Evolutionary conservation across 1,140 invertebrate species (phyloP), one percentile per base, ranked within the genome.

Genomic region (Linepithema humile): DNA sequence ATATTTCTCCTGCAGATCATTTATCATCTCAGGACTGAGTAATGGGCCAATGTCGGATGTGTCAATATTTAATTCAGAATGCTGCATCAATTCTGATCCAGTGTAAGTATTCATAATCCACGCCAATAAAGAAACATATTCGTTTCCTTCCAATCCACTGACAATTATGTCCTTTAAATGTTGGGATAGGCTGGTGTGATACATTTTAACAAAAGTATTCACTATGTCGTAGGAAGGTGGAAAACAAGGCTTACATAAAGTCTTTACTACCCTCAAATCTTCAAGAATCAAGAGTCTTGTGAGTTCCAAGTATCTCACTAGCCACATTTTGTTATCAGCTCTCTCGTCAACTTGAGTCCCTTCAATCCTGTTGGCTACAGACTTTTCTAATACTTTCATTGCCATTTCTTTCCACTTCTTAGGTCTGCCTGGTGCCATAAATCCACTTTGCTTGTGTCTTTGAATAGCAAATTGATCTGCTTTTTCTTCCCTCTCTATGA

Each of bases 401-500:
- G 97, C 97, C 95, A 98, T 98, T 15, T 97, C 95, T 85, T 97
- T 96, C 99, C 99, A 99, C 60, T 96, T 95, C 92, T 99, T 99
- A 0, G 98, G 99, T 84, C 99, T 95, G 0, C 98, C 98, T 0
- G 98, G 98, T 2, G 99, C 97, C 93, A 99, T 95, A 90, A 99
- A 99, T 3, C 98, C 97, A 32, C 96, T 97, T 84, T 97, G 96
- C 90, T 96, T 96, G 86, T 97, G 96, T 91, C 98, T 96, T 92
- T 97, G 94, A 60, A 97, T 87, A 0, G 97, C 97, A 94, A 97
- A 96, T 88, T 96, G 95, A 95, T 99, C 98, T 23, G 97, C 96
- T 93, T 98, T 98, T 91, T 99, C 98, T 95, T 99, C 99, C 83
- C 99, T 95, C 94, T 99, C 99, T 89, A 99, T 98, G 72, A 99